Conservation (phyloP, 2,797 vertebrate genomes). For the Clamator glandarius region DNA sequence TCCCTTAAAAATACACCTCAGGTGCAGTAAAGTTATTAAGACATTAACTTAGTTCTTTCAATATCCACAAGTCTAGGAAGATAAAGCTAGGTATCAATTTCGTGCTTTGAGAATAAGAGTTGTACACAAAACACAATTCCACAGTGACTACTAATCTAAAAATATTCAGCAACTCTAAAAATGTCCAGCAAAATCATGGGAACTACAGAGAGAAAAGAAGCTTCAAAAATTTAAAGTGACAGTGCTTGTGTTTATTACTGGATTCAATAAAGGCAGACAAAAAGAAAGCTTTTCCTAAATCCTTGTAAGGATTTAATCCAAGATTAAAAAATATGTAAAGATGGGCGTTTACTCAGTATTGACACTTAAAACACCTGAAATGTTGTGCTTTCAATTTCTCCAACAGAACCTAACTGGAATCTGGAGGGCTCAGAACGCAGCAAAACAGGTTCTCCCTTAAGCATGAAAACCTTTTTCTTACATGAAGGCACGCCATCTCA, state of each 20-base stretch:
- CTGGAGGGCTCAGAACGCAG: background rate
- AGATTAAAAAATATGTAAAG: background rate
- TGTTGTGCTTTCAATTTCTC: background rate
- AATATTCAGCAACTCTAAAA: slow-evolving; percentile 67
- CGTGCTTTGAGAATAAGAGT: background rate
- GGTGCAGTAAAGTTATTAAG: background rate
- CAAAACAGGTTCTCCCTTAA: background rate
- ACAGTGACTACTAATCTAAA: slow-evolving; percentile 60
- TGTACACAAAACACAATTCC: slow-evolving; percentile 31
- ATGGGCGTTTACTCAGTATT: background rate
- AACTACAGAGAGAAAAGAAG: slow-evolving; percentile 29
- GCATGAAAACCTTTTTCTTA: background rate
- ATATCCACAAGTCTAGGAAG: background rate
- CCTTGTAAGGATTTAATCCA: background rate
- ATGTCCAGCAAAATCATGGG: slow-evolving; percentile 60
- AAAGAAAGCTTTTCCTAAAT: background rate
- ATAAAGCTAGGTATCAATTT: background rate
- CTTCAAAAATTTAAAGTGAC: slow-evolving; percentile 58
- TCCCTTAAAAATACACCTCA: background rate
- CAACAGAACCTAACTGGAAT: background rate
- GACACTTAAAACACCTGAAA: background rate
- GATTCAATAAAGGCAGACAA: background rate
- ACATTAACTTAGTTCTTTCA: background rate
- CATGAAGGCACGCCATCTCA: background rate
- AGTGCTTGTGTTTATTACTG: slow-evolving; percentile 13